These are phyloP conservation scores for Adrianichthys oophorus DNA, from an alignment of 2,797 vertebrate species.

Conservation along the genomic window DNA sequence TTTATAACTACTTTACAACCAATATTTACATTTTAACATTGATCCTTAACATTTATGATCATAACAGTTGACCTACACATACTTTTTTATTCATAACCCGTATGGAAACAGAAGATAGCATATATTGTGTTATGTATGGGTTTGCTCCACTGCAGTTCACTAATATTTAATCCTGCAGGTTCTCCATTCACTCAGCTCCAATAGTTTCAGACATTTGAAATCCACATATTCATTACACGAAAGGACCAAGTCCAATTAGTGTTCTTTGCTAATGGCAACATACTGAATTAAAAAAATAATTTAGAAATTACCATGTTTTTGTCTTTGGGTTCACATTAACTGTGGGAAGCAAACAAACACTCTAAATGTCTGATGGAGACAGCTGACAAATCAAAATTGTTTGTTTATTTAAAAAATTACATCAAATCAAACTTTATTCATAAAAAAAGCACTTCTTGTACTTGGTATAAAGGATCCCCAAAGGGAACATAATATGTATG, in stretches of 20 bases:
- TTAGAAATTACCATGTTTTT: too few species aligned
- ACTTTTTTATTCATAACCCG: slow-evolving; percentile 49
- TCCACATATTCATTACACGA: slow-evolving; percentile 75
- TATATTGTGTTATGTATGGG: slow-evolving; percentile 71
- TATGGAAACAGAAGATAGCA: slow-evolving; percentile 48
- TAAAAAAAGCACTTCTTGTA: too few species aligned
- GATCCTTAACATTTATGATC: background rate
- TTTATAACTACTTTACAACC: too few species aligned
- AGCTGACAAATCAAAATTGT: slow-evolving; percentile 1
- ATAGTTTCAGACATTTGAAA: slow-evolving; percentile 70
- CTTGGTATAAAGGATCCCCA: too few species aligned
- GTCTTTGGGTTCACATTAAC: slow-evolving; percentile 24
- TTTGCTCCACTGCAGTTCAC: slow-evolving; percentile 74
- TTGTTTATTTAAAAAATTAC: too few species aligned
- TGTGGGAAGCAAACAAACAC: slow-evolving; percentile 26
- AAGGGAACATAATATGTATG: too few species aligned
- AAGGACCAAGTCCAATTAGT: slow-evolving; percentile 74
- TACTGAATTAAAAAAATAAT: too few species aligned
- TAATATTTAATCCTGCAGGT: slow-evolving; percentile 79
- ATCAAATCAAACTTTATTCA: too few species aligned
- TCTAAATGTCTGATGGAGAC: slow-evolving; percentile 31
- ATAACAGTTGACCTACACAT: slow-evolving; percentile 34
- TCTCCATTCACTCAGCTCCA: slow-evolving; percentile 73
- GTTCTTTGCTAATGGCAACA: slow-evolving; percentile 47
- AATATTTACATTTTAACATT: too few species aligned